Evolutionary conservation across 2,113 vertebrate species (phyloP), one percentile per base, ranked within the genome.

Genomic region (Coreoperca whiteheadi): DNA sequence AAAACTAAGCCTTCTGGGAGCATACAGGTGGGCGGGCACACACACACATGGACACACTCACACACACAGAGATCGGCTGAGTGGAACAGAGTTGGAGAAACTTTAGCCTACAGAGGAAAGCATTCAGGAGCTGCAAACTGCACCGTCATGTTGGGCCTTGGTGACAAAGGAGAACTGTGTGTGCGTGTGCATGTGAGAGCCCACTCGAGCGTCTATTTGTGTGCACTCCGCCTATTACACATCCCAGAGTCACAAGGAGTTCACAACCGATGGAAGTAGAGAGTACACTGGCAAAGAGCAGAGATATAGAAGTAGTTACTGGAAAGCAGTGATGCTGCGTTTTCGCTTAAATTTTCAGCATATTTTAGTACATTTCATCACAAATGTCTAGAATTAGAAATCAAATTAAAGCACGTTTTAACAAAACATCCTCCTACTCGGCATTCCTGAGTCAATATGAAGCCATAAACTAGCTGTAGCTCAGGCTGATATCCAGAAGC

Each of bases 161-260:
- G 34, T 21, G 80, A 95, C 94, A 95, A 95, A 94, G 91, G 89
- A 88, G 61, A 85, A 87, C 80, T 95, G 93, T 92, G 82, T 76
- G 76, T 71, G 77, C 5, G 34, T 79, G 68, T 76, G 63, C 39
- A 25, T 20, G 23, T 34, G 59, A 77, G 79, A 67, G 51, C 46
- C 77, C 81, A 85, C 59, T 82, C 30, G 15, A 54, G 41, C 57
- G 23, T 85, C 65, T 85, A 39, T 79, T 54, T 67, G 11, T 83
- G 64, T 39, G 51, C 76, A 60, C 70, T 43, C 56, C 1, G 25
- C 51, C 57, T 70, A 28, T 67, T 64, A 60, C 67, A 80, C 60
- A 69, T 37, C 7, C 30, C 39, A 11, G 70, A 81, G 80, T 80
- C 78, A 73, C 67, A 18, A 57, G n/a, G 74, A 89, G 85, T 84